A percentile compares a stretch with the other conserved stretches of the same genome.
Evolutionary conservation across 2,797 vertebrate genomes (phyloP).

Genomic region (Clarias pachynema): DNA sequence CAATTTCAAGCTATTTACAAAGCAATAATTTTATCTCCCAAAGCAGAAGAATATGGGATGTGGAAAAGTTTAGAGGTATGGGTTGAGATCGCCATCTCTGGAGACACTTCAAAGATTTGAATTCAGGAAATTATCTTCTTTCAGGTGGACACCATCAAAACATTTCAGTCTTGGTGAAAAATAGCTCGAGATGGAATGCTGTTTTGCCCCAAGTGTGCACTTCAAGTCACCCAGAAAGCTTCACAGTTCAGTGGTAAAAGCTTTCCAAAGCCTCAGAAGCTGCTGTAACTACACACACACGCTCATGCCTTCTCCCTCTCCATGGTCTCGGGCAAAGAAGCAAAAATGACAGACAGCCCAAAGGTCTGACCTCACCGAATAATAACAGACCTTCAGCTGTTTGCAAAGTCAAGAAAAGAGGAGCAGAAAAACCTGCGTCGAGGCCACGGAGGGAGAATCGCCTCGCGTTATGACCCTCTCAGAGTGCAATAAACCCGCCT

Average conservation of each 20-base stretch:
- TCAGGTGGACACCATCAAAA: constrained; percentile 56
- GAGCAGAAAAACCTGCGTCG: neutral
- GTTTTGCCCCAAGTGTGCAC: constrained; percentile 59
- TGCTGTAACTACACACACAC: neutral
- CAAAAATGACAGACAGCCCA: constrained; percentile 26
- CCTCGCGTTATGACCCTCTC: constrained; percentile 21
- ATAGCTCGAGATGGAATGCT: constrained; percentile 59
- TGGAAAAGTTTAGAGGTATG: constrained; percentile 12
- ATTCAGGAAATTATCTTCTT: constrained; percentile 47
- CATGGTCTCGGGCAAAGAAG: constrained; percentile 2
- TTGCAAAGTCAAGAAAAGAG: constrained; percentile 35
- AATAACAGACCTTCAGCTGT: constrained; percentile 40
- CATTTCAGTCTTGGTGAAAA: constrained; percentile 60
- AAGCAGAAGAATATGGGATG: neutral
- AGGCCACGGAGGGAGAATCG: constrained; percentile 34
- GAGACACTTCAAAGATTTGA: constrained; percentile 32
- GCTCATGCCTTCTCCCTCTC: constrained; percentile 28
- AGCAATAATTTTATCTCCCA: neutral
- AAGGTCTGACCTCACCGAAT: constrained; percentile 37
- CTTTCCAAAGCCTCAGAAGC: constrained; percentile 44
- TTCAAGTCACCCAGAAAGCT: constrained; percentile 53
- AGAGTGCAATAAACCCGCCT: constrained; percentile 37
- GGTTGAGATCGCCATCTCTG: constrained; percentile 2
- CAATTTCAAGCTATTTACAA: neutral
- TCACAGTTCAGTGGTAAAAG: constrained; percentile 58